phyloP scores from a whole-genome alignment of 2,113 vertebrate genomes.

The Corythoichthys intestinalis region DNA sequence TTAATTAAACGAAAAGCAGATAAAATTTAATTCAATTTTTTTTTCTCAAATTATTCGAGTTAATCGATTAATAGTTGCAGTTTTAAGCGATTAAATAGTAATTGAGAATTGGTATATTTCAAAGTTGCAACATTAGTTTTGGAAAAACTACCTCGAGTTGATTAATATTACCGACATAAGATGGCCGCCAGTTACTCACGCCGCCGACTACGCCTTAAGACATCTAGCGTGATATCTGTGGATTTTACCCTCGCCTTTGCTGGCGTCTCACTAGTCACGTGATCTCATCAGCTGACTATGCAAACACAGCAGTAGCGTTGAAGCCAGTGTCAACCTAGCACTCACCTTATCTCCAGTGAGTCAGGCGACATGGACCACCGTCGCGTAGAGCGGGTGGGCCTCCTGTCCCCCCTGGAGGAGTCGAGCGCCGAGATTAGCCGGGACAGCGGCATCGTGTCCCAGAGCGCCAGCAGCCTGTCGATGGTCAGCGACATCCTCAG shows the following conservation, averaged over 20 bases:
- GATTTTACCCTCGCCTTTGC: constrained; percentile 30
- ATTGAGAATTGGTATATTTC: too few relatives aligned
- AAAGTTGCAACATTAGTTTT: too few relatives aligned
- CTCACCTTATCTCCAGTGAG: not conserved
- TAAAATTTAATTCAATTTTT: too few relatives aligned
- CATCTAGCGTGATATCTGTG: too few relatives aligned
- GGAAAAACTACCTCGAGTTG: too few relatives aligned
- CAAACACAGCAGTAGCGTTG: constrained; percentile 36
- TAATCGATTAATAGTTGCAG: too few relatives aligned
- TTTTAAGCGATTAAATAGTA: too few relatives aligned
- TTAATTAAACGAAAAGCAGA: too few relatives aligned
- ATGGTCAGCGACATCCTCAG: constrained; percentile 77
- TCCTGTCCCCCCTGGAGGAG: constrained; percentile 74
- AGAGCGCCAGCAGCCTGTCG: constrained; percentile 86
- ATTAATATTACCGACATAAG: too few relatives aligned
- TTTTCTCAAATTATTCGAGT: too few relatives aligned
- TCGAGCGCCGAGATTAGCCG: constrained; percentile 70
- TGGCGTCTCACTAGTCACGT: constrained; percentile 44
- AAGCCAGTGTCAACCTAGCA: not conserved
- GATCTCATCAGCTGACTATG: constrained; percentile 53
- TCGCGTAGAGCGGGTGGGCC: constrained; percentile 54
- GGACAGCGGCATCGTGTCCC: constrained; percentile 89
- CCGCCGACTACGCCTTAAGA: too few relatives aligned
- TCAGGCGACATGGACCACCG: constrained; percentile 53
- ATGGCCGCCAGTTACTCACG: too few relatives aligned